Evolutionary conservation across 37 sponge, comb jelly and placozoan species (phyloP), one percentile per base, ranked within the genome.

Genomic region (Mnemiopsis leidyi): DNA sequence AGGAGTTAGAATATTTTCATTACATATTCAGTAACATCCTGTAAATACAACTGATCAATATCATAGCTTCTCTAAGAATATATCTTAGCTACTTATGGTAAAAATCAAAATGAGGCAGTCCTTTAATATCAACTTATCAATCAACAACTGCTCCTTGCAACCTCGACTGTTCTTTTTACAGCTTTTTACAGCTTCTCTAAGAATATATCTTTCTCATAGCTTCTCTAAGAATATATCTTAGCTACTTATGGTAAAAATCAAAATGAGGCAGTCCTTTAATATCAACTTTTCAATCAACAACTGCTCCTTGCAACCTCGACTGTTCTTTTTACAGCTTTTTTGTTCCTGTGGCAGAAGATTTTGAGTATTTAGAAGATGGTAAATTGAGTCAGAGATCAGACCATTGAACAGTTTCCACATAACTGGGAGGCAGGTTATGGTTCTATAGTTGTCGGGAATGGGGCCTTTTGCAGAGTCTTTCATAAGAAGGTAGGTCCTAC

Each of bases 281-380:
- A 73, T 73, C n/a, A 73, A 21, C 28, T 73, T 73, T 7, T 73
- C 76, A 21, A 73, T 73, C 16, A 73, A 28, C 5, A 73, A 28
- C 76, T 73, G 76, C 24, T 73, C 76, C 24, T 73, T 73, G 24
- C 76, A 73, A 7, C 76, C 76, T 24, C 76, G 16, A 28, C 76
- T 73, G n/a, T n/a, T 73, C n/a, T 28, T 16, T 21, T 21, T 7
- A 28, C 76, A 73, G 16, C 76, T 28, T 21, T 73, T 73, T 21
- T 73, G 76, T 73, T 73, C 76, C 16, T 73, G 28, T 24, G 76
- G 76, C 28, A 73, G 24, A 24, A 73, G 76, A 7, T 28, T 28
- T 5, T 73, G 23, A 73, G 24, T 5, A 24, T 7, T 24, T n/a
- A 73, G 76, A 28, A 26, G 76, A 5, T 16, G 7, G 24, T 73